phyloP scores from a whole-genome alignment of 2,888 invertebrate genomes.

The Synanthedon myopaeformis region DNA sequence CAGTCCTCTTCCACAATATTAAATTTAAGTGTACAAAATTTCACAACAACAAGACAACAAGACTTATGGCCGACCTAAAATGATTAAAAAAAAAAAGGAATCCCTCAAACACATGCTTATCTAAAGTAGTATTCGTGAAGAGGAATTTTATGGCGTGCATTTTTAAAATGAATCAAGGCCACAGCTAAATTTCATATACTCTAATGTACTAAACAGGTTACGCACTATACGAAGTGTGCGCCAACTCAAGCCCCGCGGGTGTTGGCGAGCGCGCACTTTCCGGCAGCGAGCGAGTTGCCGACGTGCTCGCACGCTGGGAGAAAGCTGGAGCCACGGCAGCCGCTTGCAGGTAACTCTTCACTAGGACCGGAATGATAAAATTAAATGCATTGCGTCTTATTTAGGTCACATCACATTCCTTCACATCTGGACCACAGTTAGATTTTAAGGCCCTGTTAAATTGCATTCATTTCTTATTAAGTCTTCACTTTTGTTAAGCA shows the following conservation, averaged over 20 bases:
- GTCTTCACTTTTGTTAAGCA: no score
- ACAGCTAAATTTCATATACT: no score
- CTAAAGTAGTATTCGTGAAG: no score
- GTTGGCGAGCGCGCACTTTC: slow-evolving; percentile 82
- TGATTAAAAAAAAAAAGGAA: no score
- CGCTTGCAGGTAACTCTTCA: slow-evolving; percentile 53
- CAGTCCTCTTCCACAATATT: no score
- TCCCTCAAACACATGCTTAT: no score
- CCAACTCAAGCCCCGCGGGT: slow-evolving; percentile 71
- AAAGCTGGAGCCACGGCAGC: slow-evolving; percentile 81
- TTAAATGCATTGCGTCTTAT: not conserved
- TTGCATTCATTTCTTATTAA: no score
- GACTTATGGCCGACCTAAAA: no score
- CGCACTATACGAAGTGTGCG: slow-evolving; percentile 92
- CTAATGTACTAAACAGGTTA: slow-evolving; percentile 72
- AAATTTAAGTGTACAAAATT: no score
- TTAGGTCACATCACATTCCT: not conserved
- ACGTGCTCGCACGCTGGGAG: slow-evolving; percentile 97
- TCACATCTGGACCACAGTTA: not conserved
- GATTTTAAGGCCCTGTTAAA: not conserved
- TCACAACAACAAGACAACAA: no score
- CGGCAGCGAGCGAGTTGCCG: slow-evolving; percentile 89
- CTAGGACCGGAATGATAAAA: not conserved
- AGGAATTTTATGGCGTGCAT: no score
- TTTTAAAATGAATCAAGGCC: no score